Evolutionary conservation across 1,140 invertebrate species (phyloP).

Genomic region (Neomicropteryx cornuta): DNA sequence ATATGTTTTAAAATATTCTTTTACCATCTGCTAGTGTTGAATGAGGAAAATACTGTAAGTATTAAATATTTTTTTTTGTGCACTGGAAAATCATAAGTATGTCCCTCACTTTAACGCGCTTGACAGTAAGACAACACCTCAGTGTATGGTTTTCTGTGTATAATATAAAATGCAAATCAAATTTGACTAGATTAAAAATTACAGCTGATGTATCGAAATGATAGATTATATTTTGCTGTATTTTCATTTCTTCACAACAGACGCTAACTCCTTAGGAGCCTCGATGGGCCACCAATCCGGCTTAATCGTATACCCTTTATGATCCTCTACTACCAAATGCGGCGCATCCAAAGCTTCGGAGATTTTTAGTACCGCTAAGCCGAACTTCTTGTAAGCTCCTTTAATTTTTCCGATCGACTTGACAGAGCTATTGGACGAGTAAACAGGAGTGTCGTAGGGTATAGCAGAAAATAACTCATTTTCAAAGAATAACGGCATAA

Average conservation of each 20-base stretch:
- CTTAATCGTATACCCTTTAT: constrained; percentile 44
- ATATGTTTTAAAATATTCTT: too few relatives aligned
- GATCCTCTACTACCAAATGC: constrained; percentile 21
- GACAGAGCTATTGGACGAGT: constrained; percentile 40
- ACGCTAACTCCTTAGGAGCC: constrained; percentile 45
- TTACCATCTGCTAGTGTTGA: too few relatives aligned
- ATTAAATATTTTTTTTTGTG: too few relatives aligned
- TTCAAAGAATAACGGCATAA: constrained; percentile 80
- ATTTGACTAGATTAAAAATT: not conserved
- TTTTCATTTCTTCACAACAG: constrained; percentile 19
- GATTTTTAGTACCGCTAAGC: constrained; percentile 67
- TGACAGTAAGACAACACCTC: too few relatives aligned
- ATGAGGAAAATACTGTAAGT: too few relatives aligned
- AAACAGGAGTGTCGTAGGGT: constrained; percentile 38
- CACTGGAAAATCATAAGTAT: too few relatives aligned
- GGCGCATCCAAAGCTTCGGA: constrained; percentile 53
- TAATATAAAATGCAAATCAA: too few relatives aligned
- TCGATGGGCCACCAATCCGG: constrained; percentile 80
- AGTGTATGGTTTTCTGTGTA: too few relatives aligned
- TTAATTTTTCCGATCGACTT: constrained; percentile 62
- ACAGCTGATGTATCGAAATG: not conserved
- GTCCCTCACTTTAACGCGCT: too few relatives aligned
- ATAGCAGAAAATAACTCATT: constrained; percentile 24
- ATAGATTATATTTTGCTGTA: constrained; percentile 8
- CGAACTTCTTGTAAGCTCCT: constrained; percentile 48